Conservation (phyloP, 2,888 invertebrate genomes). For the Autographa gamma region DNA sequence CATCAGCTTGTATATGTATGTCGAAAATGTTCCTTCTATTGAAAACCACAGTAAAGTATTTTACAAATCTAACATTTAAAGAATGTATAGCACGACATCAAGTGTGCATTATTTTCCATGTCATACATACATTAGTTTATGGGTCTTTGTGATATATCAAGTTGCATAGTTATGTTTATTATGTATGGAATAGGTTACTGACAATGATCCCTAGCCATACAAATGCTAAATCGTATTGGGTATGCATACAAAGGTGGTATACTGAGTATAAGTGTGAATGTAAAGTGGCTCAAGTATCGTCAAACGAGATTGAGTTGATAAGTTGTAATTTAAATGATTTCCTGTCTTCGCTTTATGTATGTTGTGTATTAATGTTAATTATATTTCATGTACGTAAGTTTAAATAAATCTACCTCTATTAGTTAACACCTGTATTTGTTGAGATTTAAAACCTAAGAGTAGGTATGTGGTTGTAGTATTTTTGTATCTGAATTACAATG, state of each 20-base stretch:
- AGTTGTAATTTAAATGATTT: conserved; percentile 11
- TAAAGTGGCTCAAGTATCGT: conserved; percentile 17
- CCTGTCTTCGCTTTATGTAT: conserved; percentile 12
- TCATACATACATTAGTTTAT: neutral
- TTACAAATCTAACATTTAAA: too few relatives aligned
- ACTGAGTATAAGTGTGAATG: conserved; percentile 1
- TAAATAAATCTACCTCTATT: conserved; percentile 49
- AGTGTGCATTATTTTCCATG: neutral
- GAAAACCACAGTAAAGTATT: too few relatives aligned
- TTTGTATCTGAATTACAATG: conserved; percentile 51
- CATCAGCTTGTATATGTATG: neutral
- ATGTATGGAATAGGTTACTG: conserved; percentile 24
- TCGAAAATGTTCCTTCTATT: neutral
- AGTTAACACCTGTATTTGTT: conserved; percentile 32
- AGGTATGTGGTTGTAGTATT: conserved; percentile 37
- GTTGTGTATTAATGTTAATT: conserved; percentile 5
- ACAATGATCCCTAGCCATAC: conserved; percentile 40
- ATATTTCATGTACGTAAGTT: conserved; percentile 18
- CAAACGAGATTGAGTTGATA: conserved; percentile 9
- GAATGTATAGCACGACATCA: neutral
- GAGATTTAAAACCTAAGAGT: conserved; percentile 31
- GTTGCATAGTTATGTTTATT: conserved; percentile 18
- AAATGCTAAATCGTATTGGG: conserved; percentile 40
- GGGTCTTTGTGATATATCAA: conserved; percentile 21
- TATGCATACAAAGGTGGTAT: conserved; percentile 36